Evolutionary conservation across 2,797 vertebrate species (phyloP).

Genomic region (Acomys russatus): DNA sequence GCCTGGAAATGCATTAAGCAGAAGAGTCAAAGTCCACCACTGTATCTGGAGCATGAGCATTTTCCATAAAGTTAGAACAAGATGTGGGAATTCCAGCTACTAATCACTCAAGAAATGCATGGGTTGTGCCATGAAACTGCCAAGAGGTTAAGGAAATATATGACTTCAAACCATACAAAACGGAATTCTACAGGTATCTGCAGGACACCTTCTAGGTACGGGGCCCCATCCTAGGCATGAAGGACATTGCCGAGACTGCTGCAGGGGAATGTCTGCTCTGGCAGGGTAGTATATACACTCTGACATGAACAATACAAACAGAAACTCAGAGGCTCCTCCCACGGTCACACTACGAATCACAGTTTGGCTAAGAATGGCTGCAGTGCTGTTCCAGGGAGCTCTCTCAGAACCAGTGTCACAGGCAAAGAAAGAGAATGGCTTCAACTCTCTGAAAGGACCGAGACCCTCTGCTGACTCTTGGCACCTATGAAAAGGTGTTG

Average conservation of each 20-base stretch:
- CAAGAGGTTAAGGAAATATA: neutral
- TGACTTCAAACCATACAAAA: slow-evolving; percentile 5
- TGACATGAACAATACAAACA: neutral
- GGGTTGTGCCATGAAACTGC: neutral
- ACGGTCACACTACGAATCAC: slow-evolving; percentile 27
- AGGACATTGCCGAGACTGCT: neutral
- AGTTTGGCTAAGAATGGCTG: slow-evolving; percentile 18
- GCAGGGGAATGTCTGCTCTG: too few species aligned
- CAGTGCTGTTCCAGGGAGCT: neutral
- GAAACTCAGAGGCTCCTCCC: neutral
- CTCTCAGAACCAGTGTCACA: slow-evolving; percentile 41
- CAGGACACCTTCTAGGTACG: neutral
- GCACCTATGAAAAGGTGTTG: slow-evolving; percentile 62
- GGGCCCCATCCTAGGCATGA: neutral
- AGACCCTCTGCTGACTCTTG: slow-evolving; percentile 49
- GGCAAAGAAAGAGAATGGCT: slow-evolving; percentile 68
- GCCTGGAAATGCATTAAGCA: neutral
- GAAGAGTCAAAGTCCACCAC: neutral
- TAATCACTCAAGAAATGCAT: neutral
- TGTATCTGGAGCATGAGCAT: neutral
- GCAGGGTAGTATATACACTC: neutral
- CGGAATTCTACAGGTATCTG: neutral
- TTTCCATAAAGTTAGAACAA: neutral
- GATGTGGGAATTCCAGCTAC: neutral
- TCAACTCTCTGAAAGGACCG: slow-evolving; percentile 60